phyloP scores from a whole-genome alignment of 1,140 invertebrate species.

The Eupeodes corollae region DNA sequence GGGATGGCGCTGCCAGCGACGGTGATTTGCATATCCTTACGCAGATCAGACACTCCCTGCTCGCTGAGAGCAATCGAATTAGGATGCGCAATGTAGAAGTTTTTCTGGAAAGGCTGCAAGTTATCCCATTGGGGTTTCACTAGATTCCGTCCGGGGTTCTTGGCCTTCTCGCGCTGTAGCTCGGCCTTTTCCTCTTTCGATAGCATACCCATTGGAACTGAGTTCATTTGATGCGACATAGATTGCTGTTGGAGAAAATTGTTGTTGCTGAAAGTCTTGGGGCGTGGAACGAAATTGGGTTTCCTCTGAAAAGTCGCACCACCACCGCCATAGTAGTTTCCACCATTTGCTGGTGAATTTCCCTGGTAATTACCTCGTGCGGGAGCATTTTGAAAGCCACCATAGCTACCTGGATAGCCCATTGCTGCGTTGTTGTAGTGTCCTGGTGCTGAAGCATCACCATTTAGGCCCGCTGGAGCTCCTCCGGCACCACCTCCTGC shows the following conservation, averaged over 20 bases:
- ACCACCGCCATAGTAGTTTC: conserved; percentile 15
- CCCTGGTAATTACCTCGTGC: conserved; percentile 6
- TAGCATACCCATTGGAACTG: conserved; percentile 24
- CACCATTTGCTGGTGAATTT: conserved; percentile 16
- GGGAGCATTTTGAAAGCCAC: conserved; percentile 8
- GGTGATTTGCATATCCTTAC: conserved; percentile 71
- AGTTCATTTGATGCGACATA: conserved; percentile 22
- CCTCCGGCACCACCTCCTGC: conserved; percentile 2
- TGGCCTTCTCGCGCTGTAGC: conserved; percentile 49
- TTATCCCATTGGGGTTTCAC: conserved; percentile 79
- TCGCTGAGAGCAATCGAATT: conserved; percentile 58
- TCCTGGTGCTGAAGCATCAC: conserved; percentile 15
- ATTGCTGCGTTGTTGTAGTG: conserved; percentile 20
- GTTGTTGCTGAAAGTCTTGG: conserved; percentile 23
- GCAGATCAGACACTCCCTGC: conserved; percentile 63
- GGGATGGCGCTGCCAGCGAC: conserved; percentile 72
- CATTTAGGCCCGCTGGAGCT: conserved; percentile 13
- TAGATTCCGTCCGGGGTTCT: conserved; percentile 64
- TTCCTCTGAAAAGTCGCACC: conserved; percentile 21
- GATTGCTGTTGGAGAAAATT: conserved; percentile 11
- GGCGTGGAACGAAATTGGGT: conserved; percentile 27
- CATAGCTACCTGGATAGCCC: conserved; percentile 19
- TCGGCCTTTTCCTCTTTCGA: conserved; percentile 41
- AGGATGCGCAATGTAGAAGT: conserved; percentile 80
- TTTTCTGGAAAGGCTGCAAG: conserved; percentile 76